phyloP scores from a whole-genome alignment of 2,888 invertebrate species.

The Heliconius charithonia region DNA sequence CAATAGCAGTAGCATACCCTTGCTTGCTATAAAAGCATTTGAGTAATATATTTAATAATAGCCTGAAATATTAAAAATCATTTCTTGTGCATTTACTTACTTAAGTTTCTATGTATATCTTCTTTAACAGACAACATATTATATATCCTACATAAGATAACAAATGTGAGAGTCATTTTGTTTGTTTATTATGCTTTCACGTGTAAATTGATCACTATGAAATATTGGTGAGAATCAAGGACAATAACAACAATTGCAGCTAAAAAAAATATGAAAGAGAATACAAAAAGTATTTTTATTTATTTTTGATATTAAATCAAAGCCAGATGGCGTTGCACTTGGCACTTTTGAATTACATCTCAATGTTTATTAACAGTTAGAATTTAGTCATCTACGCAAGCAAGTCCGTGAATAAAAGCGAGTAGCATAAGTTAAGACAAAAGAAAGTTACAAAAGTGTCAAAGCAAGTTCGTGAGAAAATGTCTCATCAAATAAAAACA shows the following conservation, averaged over 20 bases:
- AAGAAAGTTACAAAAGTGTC: slow-evolving; percentile 19
- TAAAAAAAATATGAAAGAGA: too few species aligned
- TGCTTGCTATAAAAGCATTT: background rate
- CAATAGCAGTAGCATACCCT: background rate
- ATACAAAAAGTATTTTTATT: background rate
- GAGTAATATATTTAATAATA: too few species aligned
- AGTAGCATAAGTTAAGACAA: background rate
- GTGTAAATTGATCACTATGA: background rate
- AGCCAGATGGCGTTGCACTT: too few species aligned
- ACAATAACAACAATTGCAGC: background rate
- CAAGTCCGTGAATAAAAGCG: background rate
- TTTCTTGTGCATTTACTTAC: too few species aligned
- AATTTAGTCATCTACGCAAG: background rate
- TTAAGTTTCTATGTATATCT: too few species aligned
- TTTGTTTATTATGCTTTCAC: background rate
- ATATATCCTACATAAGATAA: too few species aligned
- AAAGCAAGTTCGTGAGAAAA: slow-evolving; percentile 54
- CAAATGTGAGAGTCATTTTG: too few species aligned
- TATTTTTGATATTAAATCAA: background rate
- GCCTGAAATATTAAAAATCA: too few species aligned
- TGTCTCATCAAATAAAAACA: slow-evolving; percentile 72
- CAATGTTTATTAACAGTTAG: background rate
- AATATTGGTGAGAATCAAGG: background rate
- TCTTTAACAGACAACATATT: too few species aligned
- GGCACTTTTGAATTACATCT: background rate